These are phyloP conservation scores for Beroe ovata DNA, from an alignment of 37 sponge, comb jelly and placozoan genomes.

Conservation along the genomic window DNA sequence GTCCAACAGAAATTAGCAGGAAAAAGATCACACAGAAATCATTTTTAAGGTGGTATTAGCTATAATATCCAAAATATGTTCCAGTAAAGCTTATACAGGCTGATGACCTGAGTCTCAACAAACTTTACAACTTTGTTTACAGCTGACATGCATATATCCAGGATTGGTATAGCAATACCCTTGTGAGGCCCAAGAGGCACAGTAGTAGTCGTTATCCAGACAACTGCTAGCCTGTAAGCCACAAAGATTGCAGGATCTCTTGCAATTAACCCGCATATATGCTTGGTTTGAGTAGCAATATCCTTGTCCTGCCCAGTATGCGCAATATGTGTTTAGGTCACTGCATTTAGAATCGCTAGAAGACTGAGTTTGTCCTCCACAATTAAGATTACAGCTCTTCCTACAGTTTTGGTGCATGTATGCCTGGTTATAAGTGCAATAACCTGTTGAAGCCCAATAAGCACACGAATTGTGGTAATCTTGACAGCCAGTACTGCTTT, in stretches of 20 bases:
- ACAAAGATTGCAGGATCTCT: background rate
- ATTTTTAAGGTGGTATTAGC: no score
- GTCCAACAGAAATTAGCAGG: no score
- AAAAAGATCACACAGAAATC: no score
- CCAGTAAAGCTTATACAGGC: no score
- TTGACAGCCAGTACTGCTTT: background rate
- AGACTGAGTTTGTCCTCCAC: background rate
- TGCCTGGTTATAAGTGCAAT: background rate
- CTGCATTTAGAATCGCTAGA: background rate
- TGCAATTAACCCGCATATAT: conserved; percentile 24
- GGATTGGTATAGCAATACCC: conserved; percentile 18
- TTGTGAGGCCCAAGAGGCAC: background rate
- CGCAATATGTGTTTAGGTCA: background rate
- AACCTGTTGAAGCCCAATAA: background rate
- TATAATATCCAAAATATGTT: no score
- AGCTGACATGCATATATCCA: no score
- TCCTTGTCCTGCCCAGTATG: background rate
- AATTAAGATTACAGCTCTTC: background rate
- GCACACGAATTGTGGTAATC: background rate
- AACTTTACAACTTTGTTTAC: no score
- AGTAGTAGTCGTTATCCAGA: background rate
- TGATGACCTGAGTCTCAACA: no score
- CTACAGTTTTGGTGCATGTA: conserved; percentile 15
- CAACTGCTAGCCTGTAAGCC: background rate
- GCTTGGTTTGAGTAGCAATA: conserved; percentile 3